Evolutionary conservation across 2,888 invertebrate species (phyloP).

Genomic region (Heliconius ismenius): DNA sequence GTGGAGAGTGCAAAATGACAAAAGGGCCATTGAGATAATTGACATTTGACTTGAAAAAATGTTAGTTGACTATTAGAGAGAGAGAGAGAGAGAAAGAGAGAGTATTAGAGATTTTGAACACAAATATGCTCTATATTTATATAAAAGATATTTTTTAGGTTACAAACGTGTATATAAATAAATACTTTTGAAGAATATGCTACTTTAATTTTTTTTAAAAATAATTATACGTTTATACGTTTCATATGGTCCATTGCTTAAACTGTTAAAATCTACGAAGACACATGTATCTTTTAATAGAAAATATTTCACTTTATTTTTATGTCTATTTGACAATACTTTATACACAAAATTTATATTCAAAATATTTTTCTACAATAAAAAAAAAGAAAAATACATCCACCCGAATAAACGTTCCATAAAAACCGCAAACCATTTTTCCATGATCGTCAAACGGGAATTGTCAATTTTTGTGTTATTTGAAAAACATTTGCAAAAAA

Average conservation of each 20-base stretch:
- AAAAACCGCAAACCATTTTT: slow-evolving; percentile 9
- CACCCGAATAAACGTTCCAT: neutral
- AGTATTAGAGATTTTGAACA: no score
- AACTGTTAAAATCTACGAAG: no score
- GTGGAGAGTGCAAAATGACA: neutral
- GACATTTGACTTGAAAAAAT: slow-evolving; percentile 1
- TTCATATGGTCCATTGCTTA: neutral
- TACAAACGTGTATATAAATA: no score
- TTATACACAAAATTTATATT: neutral
- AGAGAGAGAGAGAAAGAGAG: no score
- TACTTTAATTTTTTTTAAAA: no score
- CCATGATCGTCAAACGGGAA: slow-evolving; percentile 10
- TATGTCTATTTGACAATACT: neutral
- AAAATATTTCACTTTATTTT: neutral
- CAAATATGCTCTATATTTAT: no score
- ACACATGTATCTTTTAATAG: no score
- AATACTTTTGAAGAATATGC: no score
- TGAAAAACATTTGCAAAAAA: slow-evolving; percentile 6
- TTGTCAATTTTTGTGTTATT: slow-evolving; percentile 4
- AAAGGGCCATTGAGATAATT: slow-evolving; percentile 14
- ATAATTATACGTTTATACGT: neutral
- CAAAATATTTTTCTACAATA: no score
- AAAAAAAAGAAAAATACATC: neutral
- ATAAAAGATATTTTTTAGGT: no score
- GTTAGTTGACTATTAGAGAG: no score